Evolutionary conservation across 2,113 vertebrate species (phyloP).

Genomic region (Oncorhynchus tshawytscha): DNA sequence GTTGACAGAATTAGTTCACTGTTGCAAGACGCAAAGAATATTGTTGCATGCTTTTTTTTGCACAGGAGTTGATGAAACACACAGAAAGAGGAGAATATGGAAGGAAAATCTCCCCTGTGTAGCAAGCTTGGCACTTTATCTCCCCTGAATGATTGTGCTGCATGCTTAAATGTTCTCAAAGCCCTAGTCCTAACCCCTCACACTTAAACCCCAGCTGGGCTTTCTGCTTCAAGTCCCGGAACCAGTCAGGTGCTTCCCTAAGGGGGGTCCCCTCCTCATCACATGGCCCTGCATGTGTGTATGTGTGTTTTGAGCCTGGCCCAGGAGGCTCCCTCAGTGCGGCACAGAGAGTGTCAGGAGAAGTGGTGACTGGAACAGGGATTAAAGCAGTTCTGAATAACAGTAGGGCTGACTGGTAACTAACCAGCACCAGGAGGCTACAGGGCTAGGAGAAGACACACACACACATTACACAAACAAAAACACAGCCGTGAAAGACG

Average conservation of each 20-base stretch:
- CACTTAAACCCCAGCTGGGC: constrained; percentile 58
- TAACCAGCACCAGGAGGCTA: constrained; percentile 35
- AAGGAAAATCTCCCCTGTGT: constrained; percentile 33
- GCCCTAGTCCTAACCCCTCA: constrained; percentile 47
- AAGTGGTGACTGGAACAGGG: constrained; percentile 49
- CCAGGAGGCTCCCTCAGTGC: constrained; percentile 11
- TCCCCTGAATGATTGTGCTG: constrained; percentile 41
- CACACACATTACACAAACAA: constrained; percentile 4
- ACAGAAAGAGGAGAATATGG: constrained; percentile 42
- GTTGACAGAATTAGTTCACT: constrained; percentile 60
- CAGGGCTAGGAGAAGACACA: constrained; percentile 23
- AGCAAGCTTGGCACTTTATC: constrained; percentile 48
- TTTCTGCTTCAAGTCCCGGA: constrained; percentile 52
- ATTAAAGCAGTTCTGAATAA: constrained; percentile 55
- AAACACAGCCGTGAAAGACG: neutral
- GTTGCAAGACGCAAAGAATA: constrained; percentile 52
- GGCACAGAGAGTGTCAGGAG: constrained; percentile 54
- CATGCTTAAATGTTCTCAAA: constrained; percentile 47
- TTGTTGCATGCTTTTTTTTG: constrained; percentile 22
- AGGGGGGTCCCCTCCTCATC: neutral
- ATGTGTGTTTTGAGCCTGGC: constrained; percentile 10
- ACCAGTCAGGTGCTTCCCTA: constrained; percentile 55
- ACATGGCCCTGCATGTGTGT: neutral
- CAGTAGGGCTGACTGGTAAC: constrained; percentile 40
- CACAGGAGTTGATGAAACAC: constrained; percentile 55